phyloP scores from a whole-genome alignment of 1,140 invertebrate genomes.

The Batillaria attramentaria region DNA sequence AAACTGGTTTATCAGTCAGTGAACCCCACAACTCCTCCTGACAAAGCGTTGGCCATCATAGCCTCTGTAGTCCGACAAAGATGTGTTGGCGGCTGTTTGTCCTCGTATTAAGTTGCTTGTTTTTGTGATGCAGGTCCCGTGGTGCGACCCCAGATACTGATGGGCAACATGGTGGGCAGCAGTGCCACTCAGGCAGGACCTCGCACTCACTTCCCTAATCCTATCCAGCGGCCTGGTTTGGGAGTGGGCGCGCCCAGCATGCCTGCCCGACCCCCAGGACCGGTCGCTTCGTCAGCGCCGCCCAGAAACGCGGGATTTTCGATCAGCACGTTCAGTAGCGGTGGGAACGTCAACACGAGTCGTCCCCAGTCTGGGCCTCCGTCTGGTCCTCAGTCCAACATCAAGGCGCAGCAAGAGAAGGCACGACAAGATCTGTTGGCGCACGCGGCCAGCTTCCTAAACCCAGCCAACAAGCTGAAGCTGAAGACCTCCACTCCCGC shows the following conservation, averaged over 20 bases:
- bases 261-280: background rate
- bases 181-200: slow-evolving; percentile 42
- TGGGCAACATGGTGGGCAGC: slow-evolving; percentile 49
- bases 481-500: background rate
- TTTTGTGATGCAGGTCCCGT: slow-evolving; percentile 35
- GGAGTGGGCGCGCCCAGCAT: too few relatives aligned
- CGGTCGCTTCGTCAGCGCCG: background rate
- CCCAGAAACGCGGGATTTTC: background rate
- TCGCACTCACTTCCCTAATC: slow-evolving; percentile 51
- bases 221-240: slow-evolving; percentile 56
- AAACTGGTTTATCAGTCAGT: too few relatives aligned
- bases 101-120: background rate
- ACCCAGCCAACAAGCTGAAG: slow-evolving; percentile 16
- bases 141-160: slow-evolving; percentile 54
- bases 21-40: background rate
- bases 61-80: background rate
- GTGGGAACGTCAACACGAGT: background rate
- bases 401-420: slow-evolving; percentile 61
- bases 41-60: background rate
- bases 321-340: background rate
- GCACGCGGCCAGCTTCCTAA: slow-evolving; percentile 59
- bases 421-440: slow-evolving; percentile 58
- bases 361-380: slow-evolving; percentile 20
- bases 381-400: slow-evolving; percentile 17
- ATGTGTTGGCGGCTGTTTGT: background rate